phyloP scores from a whole-genome alignment of 2,113 vertebrate genomes.

The Pterocles burchelli region DNA sequence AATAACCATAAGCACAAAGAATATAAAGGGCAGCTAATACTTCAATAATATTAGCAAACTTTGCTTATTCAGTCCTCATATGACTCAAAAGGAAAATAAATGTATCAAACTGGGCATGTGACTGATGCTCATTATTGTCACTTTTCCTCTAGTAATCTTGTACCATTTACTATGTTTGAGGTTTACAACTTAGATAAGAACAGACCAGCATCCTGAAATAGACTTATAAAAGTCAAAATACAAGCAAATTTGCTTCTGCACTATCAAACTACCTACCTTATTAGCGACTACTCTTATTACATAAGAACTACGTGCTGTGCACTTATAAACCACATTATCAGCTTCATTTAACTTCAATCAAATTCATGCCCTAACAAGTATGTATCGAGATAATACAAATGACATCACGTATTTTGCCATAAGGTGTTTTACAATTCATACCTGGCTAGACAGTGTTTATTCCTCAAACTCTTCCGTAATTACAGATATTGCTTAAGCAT shows the following conservation, averaged over 20 bases:
- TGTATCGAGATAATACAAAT: conserved; percentile 52
- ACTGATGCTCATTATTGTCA: not conserved
- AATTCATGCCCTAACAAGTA: conserved; percentile 47
- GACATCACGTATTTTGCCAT: conserved; percentile 47
- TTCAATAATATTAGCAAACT: not conserved
- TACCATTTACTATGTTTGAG: not conserved
- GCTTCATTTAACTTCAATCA: conserved; percentile 38
- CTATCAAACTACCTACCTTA: not conserved
- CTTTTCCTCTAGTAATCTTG: not conserved
- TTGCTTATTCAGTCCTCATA: not conserved
- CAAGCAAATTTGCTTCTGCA: not conserved
- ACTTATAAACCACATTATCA: conserved; percentile 26
- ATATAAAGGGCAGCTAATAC: not conserved
- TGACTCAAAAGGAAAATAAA: not conserved
- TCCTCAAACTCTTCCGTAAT: conserved; percentile 41
- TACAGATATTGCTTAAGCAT: conserved; percentile 39
- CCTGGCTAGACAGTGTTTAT: conserved; percentile 67
- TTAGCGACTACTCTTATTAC: not conserved
- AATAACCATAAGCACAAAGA: not conserved
- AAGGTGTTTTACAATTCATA: conserved; percentile 53
- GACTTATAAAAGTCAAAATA: not conserved
- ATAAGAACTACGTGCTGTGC: not conserved
- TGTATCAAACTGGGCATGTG: not conserved
- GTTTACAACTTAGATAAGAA: not conserved
- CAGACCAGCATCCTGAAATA: not conserved